Percentiles rank a stretch among this genome's conserved stretches.
Conservation (phyloP, 2,113 vertebrate genomes). For the Bagarius yarrelli region DNA sequence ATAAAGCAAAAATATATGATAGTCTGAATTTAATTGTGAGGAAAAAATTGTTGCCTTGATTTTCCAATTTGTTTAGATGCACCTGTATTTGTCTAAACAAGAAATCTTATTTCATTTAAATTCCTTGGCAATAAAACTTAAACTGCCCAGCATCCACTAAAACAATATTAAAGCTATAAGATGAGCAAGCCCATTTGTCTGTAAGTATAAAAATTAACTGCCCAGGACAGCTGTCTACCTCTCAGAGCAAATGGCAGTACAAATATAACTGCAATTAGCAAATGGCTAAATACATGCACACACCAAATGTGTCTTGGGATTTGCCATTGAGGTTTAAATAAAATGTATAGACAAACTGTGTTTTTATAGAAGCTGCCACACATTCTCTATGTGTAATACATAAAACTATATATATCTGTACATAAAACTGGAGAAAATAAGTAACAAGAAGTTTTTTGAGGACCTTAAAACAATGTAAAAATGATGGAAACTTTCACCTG, state of each 20-base stretch:
- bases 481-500: too few species aligned
- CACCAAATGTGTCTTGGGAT: neutral
- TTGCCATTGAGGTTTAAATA: neutral
- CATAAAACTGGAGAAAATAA: too few species aligned
- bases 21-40: too few species aligned
- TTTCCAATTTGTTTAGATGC: too few species aligned
- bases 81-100: neutral
- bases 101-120: neutral
- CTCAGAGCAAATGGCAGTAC: neutral
- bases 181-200: neutral
- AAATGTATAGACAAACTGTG: neutral
- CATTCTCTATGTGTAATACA: neutral
- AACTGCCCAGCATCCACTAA: neutral
- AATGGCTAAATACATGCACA: neutral
- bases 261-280: neutral
- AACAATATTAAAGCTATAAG: neutral
- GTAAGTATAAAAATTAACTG: neutral
- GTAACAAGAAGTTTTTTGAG: too few species aligned
- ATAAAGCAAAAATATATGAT: too few species aligned
- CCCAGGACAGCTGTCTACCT: neutral
- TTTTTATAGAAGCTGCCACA: neutral
- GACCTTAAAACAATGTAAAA: too few species aligned
- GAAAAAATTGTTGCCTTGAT: too few species aligned
- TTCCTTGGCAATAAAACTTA: neutral
- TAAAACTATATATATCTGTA: too few species aligned